These are phyloP conservation scores for Drosophila multiciliata DNA, from an alignment of 2,888 invertebrate genomes.

Conservation along the genomic window DNA sequence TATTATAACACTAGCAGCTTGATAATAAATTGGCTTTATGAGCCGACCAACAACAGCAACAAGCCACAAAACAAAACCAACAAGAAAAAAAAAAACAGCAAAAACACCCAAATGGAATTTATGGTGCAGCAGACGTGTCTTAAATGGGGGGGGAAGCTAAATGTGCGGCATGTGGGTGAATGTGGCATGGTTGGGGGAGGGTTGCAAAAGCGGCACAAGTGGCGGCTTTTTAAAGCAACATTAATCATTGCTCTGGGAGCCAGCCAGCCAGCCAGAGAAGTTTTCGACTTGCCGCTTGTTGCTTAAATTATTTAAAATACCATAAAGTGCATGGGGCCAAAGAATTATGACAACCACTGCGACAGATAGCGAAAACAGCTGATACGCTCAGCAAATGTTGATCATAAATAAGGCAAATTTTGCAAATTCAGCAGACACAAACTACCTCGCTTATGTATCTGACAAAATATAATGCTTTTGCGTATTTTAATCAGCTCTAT, in stretches of 20 bases:
- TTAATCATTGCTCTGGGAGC: conserved; percentile 67
- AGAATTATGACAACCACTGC: conserved; percentile 65
- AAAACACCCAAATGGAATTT: conserved; percentile 58
- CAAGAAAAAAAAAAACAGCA: conserved; percentile 20
- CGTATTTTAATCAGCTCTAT: conserved; percentile 35
- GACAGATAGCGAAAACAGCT: conserved; percentile 61
- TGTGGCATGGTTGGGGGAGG: background rate
- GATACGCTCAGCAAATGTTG: conserved; percentile 49
- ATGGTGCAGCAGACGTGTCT: conserved; percentile 56
- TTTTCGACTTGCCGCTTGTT: conserved; percentile 24
- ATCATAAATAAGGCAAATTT: conserved; percentile 56
- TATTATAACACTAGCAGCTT: conserved; percentile 62
- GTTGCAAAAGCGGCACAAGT: conserved; percentile 60
- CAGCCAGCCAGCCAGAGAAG: conserved; percentile 21
- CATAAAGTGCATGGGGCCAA: conserved; percentile 50
- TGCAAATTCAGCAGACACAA: conserved; percentile 60
- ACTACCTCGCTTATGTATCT: conserved; percentile 6
- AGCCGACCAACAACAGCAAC: conserved; percentile 53
- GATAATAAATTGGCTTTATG: conserved; percentile 69
- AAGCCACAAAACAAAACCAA: conserved; percentile 51
- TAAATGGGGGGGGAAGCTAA: conserved; percentile 22
- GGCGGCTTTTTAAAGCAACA: conserved; percentile 75
- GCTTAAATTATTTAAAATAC: conserved; percentile 69
- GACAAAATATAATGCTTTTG: background rate
- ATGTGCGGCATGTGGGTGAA: background rate